Percentiles rank a stretch among this genome's conserved stretches.
Evolutionary conservation across 2,797 vertebrate genomes (phyloP).

Genomic region (Cynodonichthys magdalenae): DNA sequence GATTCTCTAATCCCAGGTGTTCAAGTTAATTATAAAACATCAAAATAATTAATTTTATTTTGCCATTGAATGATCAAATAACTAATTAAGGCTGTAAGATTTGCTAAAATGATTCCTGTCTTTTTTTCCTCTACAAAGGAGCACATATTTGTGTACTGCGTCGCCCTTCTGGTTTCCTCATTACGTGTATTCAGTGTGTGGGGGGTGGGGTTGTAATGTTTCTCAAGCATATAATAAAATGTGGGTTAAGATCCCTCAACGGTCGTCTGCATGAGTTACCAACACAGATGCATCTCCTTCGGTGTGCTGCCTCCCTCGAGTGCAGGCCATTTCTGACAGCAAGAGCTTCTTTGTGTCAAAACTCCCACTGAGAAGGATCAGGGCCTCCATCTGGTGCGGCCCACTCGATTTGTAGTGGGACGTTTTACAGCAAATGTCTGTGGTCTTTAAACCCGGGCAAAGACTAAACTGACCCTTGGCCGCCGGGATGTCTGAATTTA

Average conservation of each 20-base stretch:
- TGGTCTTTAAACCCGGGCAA: constrained; percentile 44
- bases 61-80: too few species aligned
- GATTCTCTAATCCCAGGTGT: constrained; percentile 78
- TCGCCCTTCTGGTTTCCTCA: constrained; percentile 49
- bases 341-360: constrained; percentile 41
- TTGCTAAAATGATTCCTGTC: constrained; percentile 2
- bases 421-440: constrained; percentile 40
- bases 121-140: neutral
- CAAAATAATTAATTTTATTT: too few species aligned
- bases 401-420: constrained; percentile 49
- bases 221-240: constrained; percentile 48
- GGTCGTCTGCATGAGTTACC: constrained; percentile 7
- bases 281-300: constrained; percentile 39
- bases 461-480: constrained; percentile 37
- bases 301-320: constrained; percentile 13
- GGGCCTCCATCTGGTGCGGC: constrained; percentile 63
- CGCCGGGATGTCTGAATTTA: constrained; percentile 42
- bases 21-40: too few species aligned
- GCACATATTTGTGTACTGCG: constrained; percentile 23
- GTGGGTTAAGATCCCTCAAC: constrained; percentile 37
- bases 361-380: constrained; percentile 25
- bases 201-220: constrained; percentile 18
- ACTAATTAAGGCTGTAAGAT: neutral
- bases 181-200: constrained; percentile 34
- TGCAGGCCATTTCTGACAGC: constrained; percentile 21